These are phyloP conservation scores for Lithophane leautieri DNA, from an alignment of 2,888 invertebrate genomes.

Conservation along the genomic window DNA sequence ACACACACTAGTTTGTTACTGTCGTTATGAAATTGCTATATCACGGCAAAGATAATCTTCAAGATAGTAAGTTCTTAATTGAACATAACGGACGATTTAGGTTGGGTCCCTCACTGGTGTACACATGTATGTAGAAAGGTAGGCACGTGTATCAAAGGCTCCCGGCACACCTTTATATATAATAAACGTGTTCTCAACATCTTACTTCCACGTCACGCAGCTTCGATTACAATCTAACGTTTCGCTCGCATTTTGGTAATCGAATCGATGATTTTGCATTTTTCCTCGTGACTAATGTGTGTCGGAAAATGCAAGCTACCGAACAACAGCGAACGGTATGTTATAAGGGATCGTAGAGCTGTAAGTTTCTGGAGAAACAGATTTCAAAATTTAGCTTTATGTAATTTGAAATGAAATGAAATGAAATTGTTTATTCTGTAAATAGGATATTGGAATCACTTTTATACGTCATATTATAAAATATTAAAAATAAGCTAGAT, in stretches of 20 bases:
- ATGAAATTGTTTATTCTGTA: too few species aligned
- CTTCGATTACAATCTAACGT: conserved; percentile 51
- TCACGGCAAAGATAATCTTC: neutral
- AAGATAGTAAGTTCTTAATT: neutral
- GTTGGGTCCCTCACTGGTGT: too few species aligned
- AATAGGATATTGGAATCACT: too few species aligned
- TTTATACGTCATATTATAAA: too few species aligned
- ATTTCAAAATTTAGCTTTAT: too few species aligned
- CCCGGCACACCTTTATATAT: conserved; percentile 8
- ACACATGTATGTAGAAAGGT: neutral
- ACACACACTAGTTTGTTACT: neutral
- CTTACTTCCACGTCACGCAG: conserved; percentile 37
- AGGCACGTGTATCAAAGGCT: neutral
- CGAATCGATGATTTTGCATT: conserved; percentile 59
- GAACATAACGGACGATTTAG: neutral
- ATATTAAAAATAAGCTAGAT: too few species aligned
- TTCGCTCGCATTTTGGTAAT: conserved; percentile 53
- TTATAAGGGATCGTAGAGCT: too few species aligned
- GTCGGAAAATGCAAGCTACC: neutral
- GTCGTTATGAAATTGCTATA: neutral
- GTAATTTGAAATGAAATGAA: too few species aligned
- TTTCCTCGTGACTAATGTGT: conserved; percentile 35
- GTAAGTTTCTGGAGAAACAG: too few species aligned
- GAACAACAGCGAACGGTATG: neutral
- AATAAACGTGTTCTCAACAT: conserved; percentile 12